These are phyloP conservation scores for Myiotriccus ornatus DNA, from an alignment of 2,797 vertebrate species.

Conservation along the genomic window DNA sequence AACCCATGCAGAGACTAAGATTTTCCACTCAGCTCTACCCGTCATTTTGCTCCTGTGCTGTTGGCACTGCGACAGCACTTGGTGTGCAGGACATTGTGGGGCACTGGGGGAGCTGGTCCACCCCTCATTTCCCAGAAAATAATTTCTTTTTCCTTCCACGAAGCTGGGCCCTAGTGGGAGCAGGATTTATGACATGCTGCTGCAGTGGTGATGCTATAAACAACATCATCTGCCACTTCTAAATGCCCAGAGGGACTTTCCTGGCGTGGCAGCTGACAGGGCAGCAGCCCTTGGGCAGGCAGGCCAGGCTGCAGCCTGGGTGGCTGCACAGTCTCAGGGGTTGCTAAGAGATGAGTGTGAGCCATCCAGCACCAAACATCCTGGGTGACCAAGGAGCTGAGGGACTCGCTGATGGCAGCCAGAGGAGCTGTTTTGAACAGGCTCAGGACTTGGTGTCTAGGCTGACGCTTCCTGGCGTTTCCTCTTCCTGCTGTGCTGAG, in stretches of 20 bases:
- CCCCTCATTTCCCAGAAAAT: background rate
- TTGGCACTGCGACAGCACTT: background rate
- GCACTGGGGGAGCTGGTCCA: background rate
- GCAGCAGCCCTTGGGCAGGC: background rate
- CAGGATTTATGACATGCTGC: background rate
- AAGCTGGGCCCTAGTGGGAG: background rate
- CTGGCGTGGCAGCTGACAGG: background rate
- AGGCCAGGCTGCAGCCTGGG: background rate
- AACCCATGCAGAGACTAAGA: background rate
- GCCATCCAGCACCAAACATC: background rate
- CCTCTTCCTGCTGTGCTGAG: background rate
- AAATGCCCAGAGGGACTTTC: background rate
- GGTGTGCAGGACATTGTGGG: background rate
- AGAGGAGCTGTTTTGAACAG: background rate
- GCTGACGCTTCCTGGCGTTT: background rate
- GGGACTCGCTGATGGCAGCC: background rate
- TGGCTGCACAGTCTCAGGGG: background rate
- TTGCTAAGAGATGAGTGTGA: constrained; percentile 4
- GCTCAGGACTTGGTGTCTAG: background rate
- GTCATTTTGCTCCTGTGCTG: background rate
- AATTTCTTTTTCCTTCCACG: background rate
- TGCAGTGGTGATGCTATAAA: background rate
- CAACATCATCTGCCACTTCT: background rate
- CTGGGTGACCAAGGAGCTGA: background rate
- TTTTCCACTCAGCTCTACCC: constrained; percentile 6